Evolutionary conservation across 1,140 invertebrate species (phyloP), one percentile per base, ranked within the genome.

Genomic region (Caerostris darwini): DNA sequence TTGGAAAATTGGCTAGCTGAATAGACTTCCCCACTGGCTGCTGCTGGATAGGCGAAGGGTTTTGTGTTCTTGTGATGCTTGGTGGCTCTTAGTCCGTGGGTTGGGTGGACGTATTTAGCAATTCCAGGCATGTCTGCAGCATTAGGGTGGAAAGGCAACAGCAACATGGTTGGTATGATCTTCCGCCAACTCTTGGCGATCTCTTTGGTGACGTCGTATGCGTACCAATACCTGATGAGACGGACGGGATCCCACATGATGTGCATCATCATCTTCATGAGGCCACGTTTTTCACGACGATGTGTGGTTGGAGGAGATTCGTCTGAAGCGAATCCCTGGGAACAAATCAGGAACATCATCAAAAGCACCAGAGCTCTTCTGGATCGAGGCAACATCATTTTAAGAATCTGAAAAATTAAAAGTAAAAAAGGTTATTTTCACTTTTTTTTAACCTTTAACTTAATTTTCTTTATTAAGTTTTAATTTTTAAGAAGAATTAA

Each of bases 181-280:
- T 90, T 90, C 14, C 93, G 56, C 93, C 93, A 94, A 59, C 71
- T 83, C 61, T 94, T 94, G 59, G 82, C 87, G 19, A 94, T 90
- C 58, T 94, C 93, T 59, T 90, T 94, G 8, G 93, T 85, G 3
- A 90, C 87, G 50, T 94, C 93, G 50, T 94, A 94, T 7, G 87
- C 88, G 12, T 94, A 86, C 87, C 88, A 94, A 8, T 94, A 94
- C 10, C 93, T 54, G 7, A 94, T 94, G 2, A 94, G 81, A 1
- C 93, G 87, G 17, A 94, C 93, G 5, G 93, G 93, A 54, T 94
- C 93, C 87, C 88, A 94, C 87, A 90, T 90, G 34, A 94, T 90
- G 83, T 94, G 93, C 93, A 94, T 94, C 93, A 94, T 90, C 93
- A 94, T 90, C 64, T 94, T 94, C 71, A 58, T 61, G 1, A 94